phyloP scores from a whole-genome alignment of 2,797 vertebrate genomes.

The Pseudopleuronectes americanus region DNA sequence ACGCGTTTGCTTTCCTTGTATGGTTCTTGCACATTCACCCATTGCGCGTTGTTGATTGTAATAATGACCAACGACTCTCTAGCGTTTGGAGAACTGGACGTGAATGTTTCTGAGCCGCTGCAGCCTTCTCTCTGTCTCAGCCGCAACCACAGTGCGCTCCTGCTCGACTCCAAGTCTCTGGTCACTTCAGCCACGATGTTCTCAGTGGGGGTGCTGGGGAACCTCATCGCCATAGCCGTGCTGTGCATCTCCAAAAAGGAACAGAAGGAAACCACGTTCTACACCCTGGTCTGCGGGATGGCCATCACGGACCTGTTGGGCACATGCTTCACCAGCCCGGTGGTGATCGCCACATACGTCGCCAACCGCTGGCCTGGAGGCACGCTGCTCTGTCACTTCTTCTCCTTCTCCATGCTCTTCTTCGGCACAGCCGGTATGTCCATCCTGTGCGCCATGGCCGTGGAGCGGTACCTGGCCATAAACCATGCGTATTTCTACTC shows the following conservation, averaged over 20 bases:
- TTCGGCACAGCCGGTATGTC: constrained; percentile 87
- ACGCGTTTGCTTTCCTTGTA: constrained; percentile 1
- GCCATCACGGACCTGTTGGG: constrained; percentile 87
- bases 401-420: constrained; percentile 89
- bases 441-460: constrained; percentile 87
- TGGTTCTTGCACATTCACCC: neutral
- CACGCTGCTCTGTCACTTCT: constrained; percentile 84
- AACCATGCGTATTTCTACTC: constrained; percentile 88
- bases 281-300: constrained; percentile 87
- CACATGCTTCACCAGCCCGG: constrained; percentile 87
- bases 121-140: constrained; percentile 33
- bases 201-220: constrained; percentile 83
- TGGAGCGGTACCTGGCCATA: constrained; percentile 87
- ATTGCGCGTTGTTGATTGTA: neutral
- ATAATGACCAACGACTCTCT: constrained; percentile 73
- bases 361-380: constrained; percentile 83
- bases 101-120: constrained; percentile 70
- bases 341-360: constrained; percentile 86
- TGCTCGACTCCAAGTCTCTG: constrained; percentile 79
- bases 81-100: constrained; percentile 53
- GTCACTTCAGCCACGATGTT: constrained; percentile 86
- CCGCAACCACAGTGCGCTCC: constrained; percentile 64
- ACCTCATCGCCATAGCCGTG: constrained; percentile 85
- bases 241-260: constrained; percentile 85
- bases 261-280: constrained; percentile 88